Evolutionary conservation across 2,888 invertebrate species (phyloP), one percentile per base, ranked within the genome.

Genomic region (Lasioglossum zephyrum): DNA sequence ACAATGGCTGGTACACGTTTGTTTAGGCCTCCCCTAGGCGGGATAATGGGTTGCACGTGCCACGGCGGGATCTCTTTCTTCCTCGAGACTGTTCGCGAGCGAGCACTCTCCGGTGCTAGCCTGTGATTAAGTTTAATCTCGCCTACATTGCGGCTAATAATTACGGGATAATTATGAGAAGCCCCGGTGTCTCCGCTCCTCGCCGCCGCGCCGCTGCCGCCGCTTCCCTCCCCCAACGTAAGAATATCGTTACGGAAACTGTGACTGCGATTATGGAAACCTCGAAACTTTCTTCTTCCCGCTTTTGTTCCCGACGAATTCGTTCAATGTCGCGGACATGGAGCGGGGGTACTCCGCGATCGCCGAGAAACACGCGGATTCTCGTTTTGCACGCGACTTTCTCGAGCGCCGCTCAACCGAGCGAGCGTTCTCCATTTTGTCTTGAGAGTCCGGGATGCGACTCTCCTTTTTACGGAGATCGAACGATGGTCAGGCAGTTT

Each of bases 41-140:
- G 49, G 80, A 87, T 86, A 86, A 83, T 85, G 73, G 72, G 57
- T 83, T 85, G 81, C 85, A 87, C 85, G 88, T 83, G 88, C 87
- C 82, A 79, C 63, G 26, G 53, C 70, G 74, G 66, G 63, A 79
- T 84, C 83, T 74, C 78, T 26, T 60, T 87, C 88, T 84, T 87
- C 79, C 79, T 82, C 75, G 81, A 80, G 36, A 66, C 9, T n/a
- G 53, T 8, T 53, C 76, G 22, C 41, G 16, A 3, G 16, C 41
- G n/a, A 22, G 60, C 81, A 77, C 82, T 72, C 72, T 53, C 74
- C 79, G 63, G 31, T 60, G 60, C 60, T 60, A 44, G 53, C 41
- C 82, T 81, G 82, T 81, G 84, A 89, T 89, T 88, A 89, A 84
- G 72, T 83, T 88, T 86, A 85, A 89, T 88, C 88, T 85, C 80